These are phyloP conservation scores for Euleptes europaea DNA, from an alignment of 2,113 vertebrate species.

Conservation along the genomic window DNA sequence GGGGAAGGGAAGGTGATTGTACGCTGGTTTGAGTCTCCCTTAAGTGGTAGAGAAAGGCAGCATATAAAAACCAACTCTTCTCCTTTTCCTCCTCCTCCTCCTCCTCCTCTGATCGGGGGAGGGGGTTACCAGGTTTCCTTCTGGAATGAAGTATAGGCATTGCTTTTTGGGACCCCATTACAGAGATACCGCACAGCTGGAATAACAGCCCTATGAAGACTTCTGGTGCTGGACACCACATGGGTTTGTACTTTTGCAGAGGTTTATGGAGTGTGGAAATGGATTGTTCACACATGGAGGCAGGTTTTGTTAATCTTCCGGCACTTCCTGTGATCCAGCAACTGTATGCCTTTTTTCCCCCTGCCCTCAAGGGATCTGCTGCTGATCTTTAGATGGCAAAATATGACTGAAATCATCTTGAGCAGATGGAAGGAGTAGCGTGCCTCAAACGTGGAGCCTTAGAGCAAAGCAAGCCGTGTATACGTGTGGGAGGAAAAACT, in stretches of 20 bases:
- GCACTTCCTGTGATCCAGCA: neutral
- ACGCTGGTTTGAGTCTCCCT: too few species aligned
- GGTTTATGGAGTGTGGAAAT: slow-evolving; percentile 3
- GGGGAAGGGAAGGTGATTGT: too few species aligned
- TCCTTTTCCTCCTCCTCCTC: too few species aligned
- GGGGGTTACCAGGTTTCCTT: neutral
- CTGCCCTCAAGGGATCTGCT: neutral
- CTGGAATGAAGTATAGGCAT: neutral
- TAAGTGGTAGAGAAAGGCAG: too few species aligned
- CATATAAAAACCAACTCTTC: too few species aligned
- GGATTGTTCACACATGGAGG: neutral
- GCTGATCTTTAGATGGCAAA: neutral
- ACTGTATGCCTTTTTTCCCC: neutral
- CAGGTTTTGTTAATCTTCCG: neutral
- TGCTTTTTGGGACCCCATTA: neutral
- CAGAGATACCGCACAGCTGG: slow-evolving; percentile 25
- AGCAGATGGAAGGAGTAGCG: too few species aligned
- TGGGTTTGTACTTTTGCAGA: neutral
- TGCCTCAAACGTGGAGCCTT: neutral
- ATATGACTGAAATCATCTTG: neutral
- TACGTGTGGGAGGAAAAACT: too few species aligned
- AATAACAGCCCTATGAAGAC: neutral
- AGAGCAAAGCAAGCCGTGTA: too few species aligned
- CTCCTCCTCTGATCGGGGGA: neutral
- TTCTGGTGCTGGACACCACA: neutral